Evolutionary conservation across 1,140 invertebrate species (phyloP), one percentile per base, ranked within the genome.

Genomic region (Penaeus chinensis): DNA sequence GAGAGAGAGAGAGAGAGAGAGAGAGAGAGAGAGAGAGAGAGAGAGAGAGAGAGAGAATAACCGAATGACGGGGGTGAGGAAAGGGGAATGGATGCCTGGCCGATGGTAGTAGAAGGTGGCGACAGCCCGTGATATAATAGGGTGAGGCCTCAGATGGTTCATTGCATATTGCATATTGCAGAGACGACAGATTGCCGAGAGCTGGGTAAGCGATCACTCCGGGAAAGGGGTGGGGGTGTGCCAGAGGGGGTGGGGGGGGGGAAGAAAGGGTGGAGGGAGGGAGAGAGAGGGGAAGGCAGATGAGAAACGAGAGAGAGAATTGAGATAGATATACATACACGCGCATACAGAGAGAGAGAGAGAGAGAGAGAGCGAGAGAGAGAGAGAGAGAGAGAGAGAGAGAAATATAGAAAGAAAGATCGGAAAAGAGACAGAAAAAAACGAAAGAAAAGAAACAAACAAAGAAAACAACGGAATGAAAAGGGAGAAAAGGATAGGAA

Each of bases 111-210:
- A 69, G 69, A 82, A 74, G 79, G 69, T 18, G 85, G n/a, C 69
- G 84, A 81, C 84, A 85, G 84, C 65, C 84, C 78, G 77, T 86
- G 84, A 86, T 86, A 86, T 86, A 86, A 86, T 77, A 81, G 84
- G 84, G 78, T 81, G 84, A 81, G 84, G 78, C 60, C 84, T 86
- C 84, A 86, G 84, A 86, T 86, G 84, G 84, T 71, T 86, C 84
- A 86, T 86, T 86, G 84, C 84, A 86, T 86, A 86, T 86, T 86
- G 84, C 84, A 86, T 86, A 86, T 86, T 81, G 84, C 84, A 74
- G 76, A 24, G 78, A 61, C 77, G 84, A 86, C 84, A 86, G 78
- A 86, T 86, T 86, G 77, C 78, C 20, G 71, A 61, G 78, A 71
- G 84, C 84, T 71, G 77, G 84, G 78, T 66, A 86, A 86, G 84